These are phyloP conservation scores for Celastrina argiolus DNA, from an alignment of 2,888 invertebrate species.

Conservation along the genomic window DNA sequence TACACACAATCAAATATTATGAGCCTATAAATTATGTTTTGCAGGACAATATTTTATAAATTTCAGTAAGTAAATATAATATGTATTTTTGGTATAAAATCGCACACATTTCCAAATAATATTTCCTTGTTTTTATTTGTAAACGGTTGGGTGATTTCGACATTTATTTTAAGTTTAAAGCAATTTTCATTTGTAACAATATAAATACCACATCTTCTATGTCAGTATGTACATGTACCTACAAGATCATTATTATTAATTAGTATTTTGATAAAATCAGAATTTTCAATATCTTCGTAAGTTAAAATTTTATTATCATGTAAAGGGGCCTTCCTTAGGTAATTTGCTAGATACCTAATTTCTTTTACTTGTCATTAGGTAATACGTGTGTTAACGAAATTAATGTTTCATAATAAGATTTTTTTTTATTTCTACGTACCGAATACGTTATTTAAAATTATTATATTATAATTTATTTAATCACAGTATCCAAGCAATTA, in stretches of 20 bases:
- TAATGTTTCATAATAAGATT: background rate
- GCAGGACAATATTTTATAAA: background rate
- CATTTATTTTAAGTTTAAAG: background rate
- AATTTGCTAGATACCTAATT: conserved; percentile 7
- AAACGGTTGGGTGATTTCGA: background rate
- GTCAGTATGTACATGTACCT: background rate
- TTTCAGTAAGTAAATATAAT: background rate
- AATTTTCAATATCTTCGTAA: background rate
- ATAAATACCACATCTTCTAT: background rate
- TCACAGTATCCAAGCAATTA: background rate
- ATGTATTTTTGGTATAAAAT: background rate
- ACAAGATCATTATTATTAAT: background rate
- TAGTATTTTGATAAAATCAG: background rate
- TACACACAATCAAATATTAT: background rate
- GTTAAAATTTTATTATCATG: background rate
- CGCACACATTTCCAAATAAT: background rate
- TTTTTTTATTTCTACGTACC: background rate
- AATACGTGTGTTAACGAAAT: background rate
- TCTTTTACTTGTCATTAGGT: background rate
- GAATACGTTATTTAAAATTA: background rate
- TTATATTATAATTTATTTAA: background rate
- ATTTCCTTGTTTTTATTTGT: background rate
- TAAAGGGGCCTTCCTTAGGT: conserved; percentile 7
- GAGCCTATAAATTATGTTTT: background rate
- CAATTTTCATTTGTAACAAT: background rate